Conservation (phyloP, 2,113 vertebrate species). For the Parus major region DNA sequence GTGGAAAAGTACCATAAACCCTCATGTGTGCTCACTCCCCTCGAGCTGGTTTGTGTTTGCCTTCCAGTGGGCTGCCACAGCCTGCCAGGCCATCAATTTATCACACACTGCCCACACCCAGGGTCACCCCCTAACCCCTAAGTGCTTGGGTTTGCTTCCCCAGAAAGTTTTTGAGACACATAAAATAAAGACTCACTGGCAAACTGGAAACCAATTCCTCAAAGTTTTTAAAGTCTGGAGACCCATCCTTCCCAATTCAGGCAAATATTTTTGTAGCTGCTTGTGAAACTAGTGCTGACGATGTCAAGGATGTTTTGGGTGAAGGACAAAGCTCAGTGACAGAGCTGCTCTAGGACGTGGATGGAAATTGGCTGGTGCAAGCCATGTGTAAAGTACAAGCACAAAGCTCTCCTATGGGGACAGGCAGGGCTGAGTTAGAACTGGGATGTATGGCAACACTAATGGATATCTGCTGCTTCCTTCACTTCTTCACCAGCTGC, state of each 20-base stretch:
- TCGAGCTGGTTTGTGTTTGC: not conserved
- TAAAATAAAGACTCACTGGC: not conserved
- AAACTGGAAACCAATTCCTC: not conserved
- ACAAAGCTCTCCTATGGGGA: not conserved
- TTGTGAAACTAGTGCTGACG: not conserved
- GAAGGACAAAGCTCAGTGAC: not conserved
- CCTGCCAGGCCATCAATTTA: not conserved
- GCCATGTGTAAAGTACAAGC: not conserved
- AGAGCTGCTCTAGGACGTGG: not conserved
- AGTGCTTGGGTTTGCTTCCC: not conserved
- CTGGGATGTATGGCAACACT: not conserved
- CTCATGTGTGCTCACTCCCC: not conserved
- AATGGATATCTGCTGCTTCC: not conserved
- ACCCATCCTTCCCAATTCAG: not conserved
- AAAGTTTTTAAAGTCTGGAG: not conserved
- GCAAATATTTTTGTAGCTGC: not conserved
- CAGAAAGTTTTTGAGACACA: not conserved
- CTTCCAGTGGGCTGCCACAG: not conserved
- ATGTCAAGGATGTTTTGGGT: not conserved
- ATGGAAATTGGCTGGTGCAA: not conserved
- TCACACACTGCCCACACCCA: not conserved
- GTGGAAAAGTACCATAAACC: not conserved
- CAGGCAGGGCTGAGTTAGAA: not conserved
- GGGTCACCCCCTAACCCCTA: not conserved
- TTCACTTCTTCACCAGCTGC: not conserved